These are phyloP conservation scores for Argynnis bischoffii DNA, from an alignment of 2,888 invertebrate genomes.

Conservation along the genomic window DNA sequence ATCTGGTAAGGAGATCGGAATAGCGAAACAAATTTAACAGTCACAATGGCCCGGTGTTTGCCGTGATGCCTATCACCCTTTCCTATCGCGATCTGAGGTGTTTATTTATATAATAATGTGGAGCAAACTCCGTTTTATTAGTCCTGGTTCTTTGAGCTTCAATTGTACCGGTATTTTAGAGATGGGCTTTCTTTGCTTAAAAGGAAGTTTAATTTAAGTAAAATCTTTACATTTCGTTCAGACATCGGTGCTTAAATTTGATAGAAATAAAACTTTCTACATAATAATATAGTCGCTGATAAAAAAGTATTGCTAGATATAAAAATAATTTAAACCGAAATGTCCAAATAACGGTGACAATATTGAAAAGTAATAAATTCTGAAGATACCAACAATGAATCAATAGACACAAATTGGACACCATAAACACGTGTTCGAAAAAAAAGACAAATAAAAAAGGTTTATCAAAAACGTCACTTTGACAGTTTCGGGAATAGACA, in stretches of 20 bases:
- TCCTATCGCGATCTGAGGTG: constrained; percentile 68
- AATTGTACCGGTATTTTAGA: constrained; percentile 15
- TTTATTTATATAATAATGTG: constrained; percentile 54
- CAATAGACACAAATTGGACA: constrained; percentile 75
- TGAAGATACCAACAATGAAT: constrained; percentile 57
- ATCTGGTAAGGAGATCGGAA: constrained; percentile 76
- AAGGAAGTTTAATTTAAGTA: constrained; percentile 8
- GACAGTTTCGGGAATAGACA: constrained; percentile 30
- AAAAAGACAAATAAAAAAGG: constrained; percentile 41
- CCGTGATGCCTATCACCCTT: constrained; percentile 74
- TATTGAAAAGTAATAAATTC: constrained; percentile 58
- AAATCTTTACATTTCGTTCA: background rate
- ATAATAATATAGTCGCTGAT: background rate
- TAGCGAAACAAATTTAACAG: constrained; percentile 78
- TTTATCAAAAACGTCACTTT: constrained; percentile 41
- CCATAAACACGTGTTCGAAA: constrained; percentile 72
- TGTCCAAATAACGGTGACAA: constrained; percentile 41
- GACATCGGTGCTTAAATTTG: background rate
- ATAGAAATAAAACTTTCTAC: background rate
- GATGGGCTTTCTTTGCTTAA: background rate
- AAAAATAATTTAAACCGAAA: constrained; percentile 17
- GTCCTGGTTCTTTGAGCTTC: constrained; percentile 14
- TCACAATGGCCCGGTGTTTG: constrained; percentile 78
- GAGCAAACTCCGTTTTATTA: constrained; percentile 19
- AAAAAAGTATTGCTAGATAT: background rate